phyloP scores from a whole-genome alignment of 2,113 vertebrate genomes.

The Ophthalmolycus amberensis region DNA sequence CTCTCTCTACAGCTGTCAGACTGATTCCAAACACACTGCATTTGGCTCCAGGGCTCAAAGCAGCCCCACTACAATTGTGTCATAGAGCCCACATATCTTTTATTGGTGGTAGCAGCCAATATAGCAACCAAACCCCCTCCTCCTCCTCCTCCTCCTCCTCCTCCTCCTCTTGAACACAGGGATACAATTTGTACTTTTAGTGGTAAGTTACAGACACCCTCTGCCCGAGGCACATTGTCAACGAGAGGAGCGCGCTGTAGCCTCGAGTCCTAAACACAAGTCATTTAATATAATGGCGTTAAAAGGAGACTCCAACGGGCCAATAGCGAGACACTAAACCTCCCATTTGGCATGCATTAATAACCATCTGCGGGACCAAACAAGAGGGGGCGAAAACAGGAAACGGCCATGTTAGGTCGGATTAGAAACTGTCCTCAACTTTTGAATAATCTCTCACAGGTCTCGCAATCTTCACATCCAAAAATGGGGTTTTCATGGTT shows the following conservation, averaged over 20 bases:
- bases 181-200: slow-evolving; percentile 68
- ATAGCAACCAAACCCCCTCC: slow-evolving; percentile 28
- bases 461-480: slow-evolving; percentile 53
- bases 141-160: too few relatives aligned
- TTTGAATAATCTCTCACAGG: slow-evolving; percentile 52
- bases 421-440: slow-evolving; percentile 41
- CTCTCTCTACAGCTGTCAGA: slow-evolving; percentile 55
- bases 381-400: slow-evolving; percentile 33
- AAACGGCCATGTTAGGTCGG: slow-evolving; percentile 50
- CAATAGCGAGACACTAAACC: slow-evolving; percentile 74
- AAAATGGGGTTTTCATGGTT: slow-evolving; percentile 70
- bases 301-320: slow-evolving; percentile 66
- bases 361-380: slow-evolving; percentile 65
- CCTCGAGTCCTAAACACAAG: slow-evolving; percentile 59
- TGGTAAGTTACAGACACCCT: slow-evolving; percentile 65
- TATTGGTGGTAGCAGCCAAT: slow-evolving; percentile 68
- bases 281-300: slow-evolving; percentile 65
- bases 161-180: slow-evolving; percentile 48
- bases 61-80: slow-evolving; percentile 65
- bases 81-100: slow-evolving; percentile 66
- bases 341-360: slow-evolving; percentile 75
- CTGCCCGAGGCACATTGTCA: slow-evolving; percentile 65
- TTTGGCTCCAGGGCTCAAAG: slow-evolving; percentile 69
- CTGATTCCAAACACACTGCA: slow-evolving; percentile 64
- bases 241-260: slow-evolving; percentile 50